phyloP scores from a whole-genome alignment of 1,140 invertebrate species.

The Vanessa atalanta region DNA sequence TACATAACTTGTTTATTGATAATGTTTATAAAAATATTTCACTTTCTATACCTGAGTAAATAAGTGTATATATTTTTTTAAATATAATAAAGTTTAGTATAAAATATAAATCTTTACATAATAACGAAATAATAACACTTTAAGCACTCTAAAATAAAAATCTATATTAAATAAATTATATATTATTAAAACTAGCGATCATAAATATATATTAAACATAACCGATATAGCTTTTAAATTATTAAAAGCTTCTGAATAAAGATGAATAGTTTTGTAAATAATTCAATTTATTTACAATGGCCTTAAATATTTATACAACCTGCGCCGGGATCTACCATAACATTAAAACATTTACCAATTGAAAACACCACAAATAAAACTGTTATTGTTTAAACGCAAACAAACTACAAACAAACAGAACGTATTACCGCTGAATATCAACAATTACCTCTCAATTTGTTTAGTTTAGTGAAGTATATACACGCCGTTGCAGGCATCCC shows the following conservation, averaged over 20 bases:
- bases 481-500: slow-evolving; percentile 57
- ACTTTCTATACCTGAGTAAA: no score
- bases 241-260: not conserved
- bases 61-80: no score
- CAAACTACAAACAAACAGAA: slow-evolving; percentile 44
- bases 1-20: no score
- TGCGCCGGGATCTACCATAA: not conserved
- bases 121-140: no score
- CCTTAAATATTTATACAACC: not conserved
- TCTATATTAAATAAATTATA: no score
- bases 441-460: slow-evolving; percentile 77
- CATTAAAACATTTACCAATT: not conserved
- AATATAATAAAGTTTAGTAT: no score
- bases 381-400: slow-evolving; percentile 11
- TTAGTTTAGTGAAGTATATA: slow-evolving; percentile 67
- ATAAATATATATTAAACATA: no score
- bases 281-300: not conserved
- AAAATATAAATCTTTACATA: no score
- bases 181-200: no score
- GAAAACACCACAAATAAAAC: slow-evolving; percentile 14
- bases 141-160: no score
- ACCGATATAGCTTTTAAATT: no score
- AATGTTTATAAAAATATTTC: no score
- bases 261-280: not conserved
- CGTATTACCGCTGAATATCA: slow-evolving; percentile 55